These are phyloP conservation scores for Catagonus wagneri DNA, from an alignment of 2,113 vertebrate genomes.

Conservation along the genomic window DNA sequence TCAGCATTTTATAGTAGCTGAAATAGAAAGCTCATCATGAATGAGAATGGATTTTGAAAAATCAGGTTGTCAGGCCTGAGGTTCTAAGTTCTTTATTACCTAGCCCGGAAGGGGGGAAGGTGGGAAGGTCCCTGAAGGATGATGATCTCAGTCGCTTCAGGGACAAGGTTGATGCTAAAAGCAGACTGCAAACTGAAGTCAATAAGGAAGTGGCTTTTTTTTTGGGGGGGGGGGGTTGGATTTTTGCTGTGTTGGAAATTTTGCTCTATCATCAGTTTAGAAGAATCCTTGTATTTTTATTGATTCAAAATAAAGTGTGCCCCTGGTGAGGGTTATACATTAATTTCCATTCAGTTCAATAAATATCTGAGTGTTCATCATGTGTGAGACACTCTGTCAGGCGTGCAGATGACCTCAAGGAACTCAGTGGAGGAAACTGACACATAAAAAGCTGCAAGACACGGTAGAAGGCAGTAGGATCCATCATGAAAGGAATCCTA, in stretches of 20 bases:
- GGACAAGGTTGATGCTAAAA: constrained; percentile 70
- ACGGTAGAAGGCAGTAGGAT: background rate
- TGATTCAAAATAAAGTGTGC: background rate
- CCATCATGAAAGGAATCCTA: background rate
- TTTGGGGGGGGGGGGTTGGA: background rate
- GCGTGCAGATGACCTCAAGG: background rate
- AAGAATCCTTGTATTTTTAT: background rate
- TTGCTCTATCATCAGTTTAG: background rate
- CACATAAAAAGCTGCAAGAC: background rate
- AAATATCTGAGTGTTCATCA: background rate
- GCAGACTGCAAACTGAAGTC: constrained; percentile 63
- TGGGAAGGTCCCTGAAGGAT: constrained; percentile 83
- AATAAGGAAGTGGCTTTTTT: background rate
- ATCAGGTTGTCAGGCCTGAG: background rate
- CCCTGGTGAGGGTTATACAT: background rate
- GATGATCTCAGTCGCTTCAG: constrained; percentile 82
- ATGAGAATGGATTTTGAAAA: constrained; percentile 23
- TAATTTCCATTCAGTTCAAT: background rate
- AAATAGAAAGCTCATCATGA: constrained; percentile 20
- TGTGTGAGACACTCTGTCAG: background rate
- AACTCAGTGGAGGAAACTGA: background rate
- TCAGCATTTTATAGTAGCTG: background rate
- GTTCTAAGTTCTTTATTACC: constrained; percentile 78
- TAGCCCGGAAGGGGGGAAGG: constrained; percentile 82
- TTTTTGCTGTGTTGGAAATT: constrained; percentile 33